Evolutionary conservation across 92 coral and sea anemone species (phyloP), one percentile per base, ranked within the genome.

Genomic region (Muricea muricata): DNA sequence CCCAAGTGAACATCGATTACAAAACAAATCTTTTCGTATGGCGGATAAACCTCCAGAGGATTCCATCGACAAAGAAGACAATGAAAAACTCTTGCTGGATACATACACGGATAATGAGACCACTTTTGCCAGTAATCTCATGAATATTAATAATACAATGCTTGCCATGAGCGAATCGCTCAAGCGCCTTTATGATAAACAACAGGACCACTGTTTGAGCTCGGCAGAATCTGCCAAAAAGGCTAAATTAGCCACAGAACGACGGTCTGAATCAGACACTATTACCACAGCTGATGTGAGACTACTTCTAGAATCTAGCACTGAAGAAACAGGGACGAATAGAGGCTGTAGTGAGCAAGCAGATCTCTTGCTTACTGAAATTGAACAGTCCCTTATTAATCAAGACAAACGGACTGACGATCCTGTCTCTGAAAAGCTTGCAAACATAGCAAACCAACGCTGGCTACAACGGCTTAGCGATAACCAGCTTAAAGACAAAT

Each of bases 361-460:
- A 7, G 23, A 26, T 7, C 67, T 18, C 21, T 18, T 58, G n/a
- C 67, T 58, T 26, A 58, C 67, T 58, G 67, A 58, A 58, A 58
- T 58, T 6, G 67, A 58, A 58, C 67, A 58, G 67, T 6, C 10
- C n/a, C 67, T 58, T 58, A 58, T 58, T n/a, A n/a, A 58, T 20
- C 67, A 58, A 58, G 7, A 58, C 9, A 6, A 58, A 58, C 67
- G 67, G 8, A 58, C 67, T 58, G 67, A 58, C 67, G 67, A 42
- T 14, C 50, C 50, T 7, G 50, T 42, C 14, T 42, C 50, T 7
- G 50, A 42, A 42, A 42, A 42, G 14, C 50, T 42, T 42, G 14
- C 67, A 58, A 26, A 58, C n/a, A 58, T 6, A 6, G 67, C 67
- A 58, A 58, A 58, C 30, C 67, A 58, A 58, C 67, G 67, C 67